Evolutionary conservation across 2,797 vertebrate species (phyloP).

Genomic region (Melanotaenia trifasciata): DNA sequence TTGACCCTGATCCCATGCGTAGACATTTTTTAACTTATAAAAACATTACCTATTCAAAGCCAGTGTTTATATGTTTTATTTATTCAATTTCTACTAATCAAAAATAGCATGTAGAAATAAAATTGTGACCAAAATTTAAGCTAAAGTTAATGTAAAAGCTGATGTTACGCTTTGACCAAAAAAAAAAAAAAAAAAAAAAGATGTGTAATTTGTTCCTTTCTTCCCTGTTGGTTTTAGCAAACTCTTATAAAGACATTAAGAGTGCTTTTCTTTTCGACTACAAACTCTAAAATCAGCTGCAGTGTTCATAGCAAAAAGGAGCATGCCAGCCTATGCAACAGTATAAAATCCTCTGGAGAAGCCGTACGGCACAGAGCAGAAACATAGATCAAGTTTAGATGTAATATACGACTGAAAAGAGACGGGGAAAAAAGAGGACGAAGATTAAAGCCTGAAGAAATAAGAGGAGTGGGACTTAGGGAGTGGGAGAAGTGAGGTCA

Average conservation of each 20-base stretch:
- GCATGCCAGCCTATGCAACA: not conserved
- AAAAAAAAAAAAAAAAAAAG: too few species aligned
- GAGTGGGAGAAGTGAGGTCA: slow-evolving; percentile 34
- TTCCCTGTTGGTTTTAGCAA: not conserved
- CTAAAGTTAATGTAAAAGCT: too few species aligned
- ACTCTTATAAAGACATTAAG: not conserved
- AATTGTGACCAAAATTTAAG: not conserved
- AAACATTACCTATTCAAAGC: not conserved
- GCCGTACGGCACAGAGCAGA: not conserved
- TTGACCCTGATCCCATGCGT: not conserved
- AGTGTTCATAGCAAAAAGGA: not conserved
- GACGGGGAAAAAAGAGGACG: not conserved
- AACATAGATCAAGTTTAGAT: slow-evolving; percentile 5
- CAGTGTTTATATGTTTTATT: not conserved
- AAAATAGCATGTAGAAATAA: too few species aligned
- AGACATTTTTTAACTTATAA: not conserved
- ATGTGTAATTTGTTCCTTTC: not conserved
- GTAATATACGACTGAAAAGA: slow-evolving; percentile 34
- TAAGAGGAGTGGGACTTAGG: not conserved
- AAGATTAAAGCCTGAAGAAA: slow-evolving; percentile 32
- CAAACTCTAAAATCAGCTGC: not conserved
- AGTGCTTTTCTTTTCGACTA: not conserved
- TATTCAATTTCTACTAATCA: too few species aligned
- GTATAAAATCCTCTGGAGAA: not conserved
- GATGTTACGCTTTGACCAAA: too few species aligned